Evolutionary conservation across 1,140 invertebrate species (phyloP).

Genomic region (Lepidostoma basale): DNA sequence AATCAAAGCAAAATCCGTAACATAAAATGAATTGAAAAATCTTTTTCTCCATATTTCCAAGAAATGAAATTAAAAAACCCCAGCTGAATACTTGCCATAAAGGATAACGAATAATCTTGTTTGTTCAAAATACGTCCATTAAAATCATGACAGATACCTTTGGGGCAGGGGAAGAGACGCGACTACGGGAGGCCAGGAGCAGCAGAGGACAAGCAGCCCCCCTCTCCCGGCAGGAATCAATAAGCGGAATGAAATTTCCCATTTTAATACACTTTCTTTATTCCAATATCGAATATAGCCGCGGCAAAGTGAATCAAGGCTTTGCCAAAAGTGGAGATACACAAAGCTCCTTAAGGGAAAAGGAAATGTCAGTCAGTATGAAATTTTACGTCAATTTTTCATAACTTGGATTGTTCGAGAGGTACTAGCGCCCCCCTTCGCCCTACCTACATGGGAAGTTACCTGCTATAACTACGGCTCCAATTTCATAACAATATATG

Average conservation of each 20-base stretch:
- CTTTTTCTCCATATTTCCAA: neutral
- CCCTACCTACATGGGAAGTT: too few species aligned
- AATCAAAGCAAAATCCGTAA: too few species aligned
- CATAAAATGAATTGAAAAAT: neutral
- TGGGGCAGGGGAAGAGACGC: neutral
- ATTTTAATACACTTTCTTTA: slow-evolving; percentile 45
- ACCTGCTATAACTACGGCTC: too few species aligned
- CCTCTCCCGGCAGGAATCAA: slow-evolving; percentile 35
- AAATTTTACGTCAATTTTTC: slow-evolving; percentile 47
- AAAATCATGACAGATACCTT: slow-evolving; percentile 29
- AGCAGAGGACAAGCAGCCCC: neutral
- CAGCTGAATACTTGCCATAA: neutral
- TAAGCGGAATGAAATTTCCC: slow-evolving; percentile 44
- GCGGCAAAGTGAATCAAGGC: slow-evolving; percentile 40
- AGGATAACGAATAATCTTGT: slow-evolving; percentile 22
- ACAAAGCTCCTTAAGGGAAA: slow-evolving; percentile 45
- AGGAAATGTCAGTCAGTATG: slow-evolving; percentile 46
- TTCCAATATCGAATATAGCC: slow-evolving; percentile 41
- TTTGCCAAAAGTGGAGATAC: slow-evolving; percentile 39
- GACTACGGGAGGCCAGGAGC: neutral
- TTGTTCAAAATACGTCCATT: slow-evolving; percentile 30
- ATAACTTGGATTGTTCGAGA: slow-evolving; percentile 41
- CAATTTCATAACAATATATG: too few species aligned
- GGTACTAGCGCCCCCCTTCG: neutral
- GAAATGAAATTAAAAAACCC: slow-evolving; percentile 18